Conservation (phyloP, 2,113 vertebrate species). For the Datnioides undecimradiatus region DNA sequence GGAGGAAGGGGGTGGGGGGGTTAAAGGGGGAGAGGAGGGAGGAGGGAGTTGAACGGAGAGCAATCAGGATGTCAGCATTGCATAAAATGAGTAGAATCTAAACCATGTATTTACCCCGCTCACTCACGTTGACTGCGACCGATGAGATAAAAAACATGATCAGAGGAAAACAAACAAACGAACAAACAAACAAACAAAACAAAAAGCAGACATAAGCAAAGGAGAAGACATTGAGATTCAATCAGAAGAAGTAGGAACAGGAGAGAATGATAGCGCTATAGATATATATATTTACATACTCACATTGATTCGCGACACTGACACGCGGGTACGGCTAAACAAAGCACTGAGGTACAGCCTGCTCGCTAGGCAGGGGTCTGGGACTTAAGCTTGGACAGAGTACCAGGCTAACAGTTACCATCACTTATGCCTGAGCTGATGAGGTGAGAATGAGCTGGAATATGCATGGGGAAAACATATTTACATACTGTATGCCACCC, state of each 20-base stretch:
- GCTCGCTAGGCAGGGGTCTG: conserved; percentile 57
- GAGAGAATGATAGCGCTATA: conserved; percentile 65
- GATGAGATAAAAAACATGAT: conserved; percentile 86
- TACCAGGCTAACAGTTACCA: conserved; percentile 71
- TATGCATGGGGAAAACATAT: conserved; percentile 67
- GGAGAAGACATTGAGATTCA: conserved; percentile 89
- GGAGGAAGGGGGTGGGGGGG: background rate
- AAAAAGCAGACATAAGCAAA: conserved; percentile 88
- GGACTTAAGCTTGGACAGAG: conserved; percentile 41
- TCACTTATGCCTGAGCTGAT: conserved; percentile 86
- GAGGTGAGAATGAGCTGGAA: conserved; percentile 73
- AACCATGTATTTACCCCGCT: conserved; percentile 95
- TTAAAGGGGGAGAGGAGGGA: background rate
- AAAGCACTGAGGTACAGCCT: conserved; percentile 48
- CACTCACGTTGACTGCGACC: conserved; percentile 98
- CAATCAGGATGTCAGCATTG: conserved; percentile 80
- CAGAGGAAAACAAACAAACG: conserved; percentile 83
- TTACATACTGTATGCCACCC: conserved; percentile 75
- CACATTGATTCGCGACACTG: conserved; percentile 75
- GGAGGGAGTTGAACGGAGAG: conserved; percentile 53
- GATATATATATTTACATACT: conserved; percentile 63
- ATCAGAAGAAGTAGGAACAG: conserved; percentile 80
- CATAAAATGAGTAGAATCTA: conserved; percentile 84
- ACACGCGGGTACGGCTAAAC: conserved; percentile 62
- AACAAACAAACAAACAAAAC: conserved; percentile 79